Base-by-base conservation (phyloP, 2,888 invertebrate genomes). In the Tolmerus cingulatus region DNA sequence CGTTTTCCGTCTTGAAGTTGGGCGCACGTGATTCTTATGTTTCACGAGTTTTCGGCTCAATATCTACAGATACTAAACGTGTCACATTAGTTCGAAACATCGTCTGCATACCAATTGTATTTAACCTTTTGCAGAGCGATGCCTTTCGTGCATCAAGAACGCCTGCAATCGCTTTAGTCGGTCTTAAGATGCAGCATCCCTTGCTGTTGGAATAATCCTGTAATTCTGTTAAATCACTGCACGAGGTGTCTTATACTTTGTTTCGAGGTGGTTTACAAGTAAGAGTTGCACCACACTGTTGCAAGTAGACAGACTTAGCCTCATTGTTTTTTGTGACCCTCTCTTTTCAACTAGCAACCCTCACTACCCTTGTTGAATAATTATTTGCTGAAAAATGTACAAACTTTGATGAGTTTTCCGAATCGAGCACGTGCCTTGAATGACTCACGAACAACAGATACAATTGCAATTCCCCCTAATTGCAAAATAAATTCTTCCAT, bases 361-460 rank as follows among this genome's bases (percentile, higher is more conserved):
- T n/a, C 19, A 5, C 43, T 78, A 40, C 78, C 78, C 78, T 78
- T 23, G 40, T 19, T 43, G 78, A 78, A 78, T 77, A 78, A 78
- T 46, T 78, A 78, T 40, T 40, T 78, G 78, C 43, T 43, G 37
- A 78, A 78, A 78, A 78, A 78, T 78, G 37, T 78, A 40, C 40
- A 78, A 78, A 78, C 40, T 78, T 78, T 78, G 78, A 78, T 40
- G 78, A 78, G 78, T 78, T 43, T 43, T 78, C 43, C 40, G 78
- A 78, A 23, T 19, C n/a, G 19, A 78, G 78, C 78, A 78, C 78
- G 78, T 78, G 78, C 23, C 46, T n/a, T 78, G 78, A 78, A 78
- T 78, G 78, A 78, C 19, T 78, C 78, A 78, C 37, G 78, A 78
- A 78, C 37, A 76, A 76, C 76, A 43, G 23, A 43, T 43, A 78